Evolutionary conservation across 2,888 invertebrate species (phyloP).

Genomic region (Drosophila multiciliata): DNA sequence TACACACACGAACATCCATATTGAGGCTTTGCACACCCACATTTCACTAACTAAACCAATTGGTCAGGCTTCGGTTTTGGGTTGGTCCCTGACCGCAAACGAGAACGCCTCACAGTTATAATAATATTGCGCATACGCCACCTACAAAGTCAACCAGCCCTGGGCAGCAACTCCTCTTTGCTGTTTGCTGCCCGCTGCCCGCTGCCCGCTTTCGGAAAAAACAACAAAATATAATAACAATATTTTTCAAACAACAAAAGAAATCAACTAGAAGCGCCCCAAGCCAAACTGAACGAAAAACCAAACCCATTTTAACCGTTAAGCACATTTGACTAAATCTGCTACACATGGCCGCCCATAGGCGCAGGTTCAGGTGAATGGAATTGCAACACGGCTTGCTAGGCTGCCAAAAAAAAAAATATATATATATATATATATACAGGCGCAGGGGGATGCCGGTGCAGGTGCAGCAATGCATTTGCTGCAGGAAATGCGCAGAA

Average conservation of each 20-base stretch:
- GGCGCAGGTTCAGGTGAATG: constrained; percentile 56
- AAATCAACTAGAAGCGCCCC: constrained; percentile 81
- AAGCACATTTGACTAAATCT: constrained; percentile 81
- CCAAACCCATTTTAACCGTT: constrained; percentile 81
- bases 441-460: constrained; percentile 1
- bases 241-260: constrained; percentile 80
- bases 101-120: constrained; percentile 75
- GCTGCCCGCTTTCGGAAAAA: background rate
- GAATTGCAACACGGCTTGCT: constrained; percentile 24
- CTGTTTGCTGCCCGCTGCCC: constrained; percentile 38
- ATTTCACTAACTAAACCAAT: constrained; percentile 76
- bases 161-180: constrained; percentile 72
- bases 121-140: constrained; percentile 80
- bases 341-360: constrained; percentile 69
- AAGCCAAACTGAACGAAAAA: constrained; percentile 63
- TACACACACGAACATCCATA: constrained; percentile 13
- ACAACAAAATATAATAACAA: constrained; percentile 71
- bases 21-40: constrained; percentile 65
- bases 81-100: constrained; percentile 78
- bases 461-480: constrained; percentile 46
- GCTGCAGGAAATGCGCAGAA: constrained; percentile 72
- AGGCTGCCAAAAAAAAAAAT: background rate
- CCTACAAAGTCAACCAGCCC: constrained; percentile 67
- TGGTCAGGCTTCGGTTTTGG: constrained; percentile 69
- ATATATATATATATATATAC: too few relatives aligned